A percentile compares a stretch with the other conserved stretches of the same genome.
phyloP scores from a whole-genome alignment of 2,113 vertebrate species.

The Nycticebus coucang region DNA sequence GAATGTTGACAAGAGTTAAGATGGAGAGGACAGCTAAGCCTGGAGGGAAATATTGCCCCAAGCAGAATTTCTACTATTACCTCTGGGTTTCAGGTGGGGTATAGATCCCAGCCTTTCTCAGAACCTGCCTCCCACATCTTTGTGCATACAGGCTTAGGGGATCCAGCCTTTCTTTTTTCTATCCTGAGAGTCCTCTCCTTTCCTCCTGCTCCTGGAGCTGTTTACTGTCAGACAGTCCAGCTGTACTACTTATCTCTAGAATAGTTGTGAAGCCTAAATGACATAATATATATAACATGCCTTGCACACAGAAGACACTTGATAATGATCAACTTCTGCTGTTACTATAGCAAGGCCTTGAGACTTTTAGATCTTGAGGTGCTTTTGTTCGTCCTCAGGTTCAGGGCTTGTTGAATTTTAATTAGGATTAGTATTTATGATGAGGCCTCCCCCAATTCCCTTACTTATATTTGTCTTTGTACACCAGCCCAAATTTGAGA shows the following conservation, averaged over 20 bases:
- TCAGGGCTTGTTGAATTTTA: background rate
- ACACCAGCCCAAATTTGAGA: background rate
- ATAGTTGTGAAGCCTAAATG: background rate
- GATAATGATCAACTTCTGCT: background rate
- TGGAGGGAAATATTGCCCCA: background rate
- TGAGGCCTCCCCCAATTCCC: background rate
- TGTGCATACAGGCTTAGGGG: background rate
- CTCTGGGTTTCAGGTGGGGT: background rate
- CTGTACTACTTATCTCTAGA: background rate
- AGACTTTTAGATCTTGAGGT: background rate
- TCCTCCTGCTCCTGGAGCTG: background rate
- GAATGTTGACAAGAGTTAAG: background rate
- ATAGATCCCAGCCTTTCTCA: background rate
- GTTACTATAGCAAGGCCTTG: background rate
- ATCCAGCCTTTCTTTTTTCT: background rate
- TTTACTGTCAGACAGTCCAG: background rate
- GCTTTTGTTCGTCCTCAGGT: background rate
- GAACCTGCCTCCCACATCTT: background rate
- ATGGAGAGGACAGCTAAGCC: background rate
- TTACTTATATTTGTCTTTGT: background rate
- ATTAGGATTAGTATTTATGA: background rate
- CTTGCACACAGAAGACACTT: background rate
- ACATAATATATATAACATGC: background rate
- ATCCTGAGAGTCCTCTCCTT: background rate
- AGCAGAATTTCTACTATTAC: background rate